Percentiles rank a stretch among this genome's conserved stretches.
Conservation (phyloP, 2,113 vertebrate species). For the Columbina picui region DNA sequence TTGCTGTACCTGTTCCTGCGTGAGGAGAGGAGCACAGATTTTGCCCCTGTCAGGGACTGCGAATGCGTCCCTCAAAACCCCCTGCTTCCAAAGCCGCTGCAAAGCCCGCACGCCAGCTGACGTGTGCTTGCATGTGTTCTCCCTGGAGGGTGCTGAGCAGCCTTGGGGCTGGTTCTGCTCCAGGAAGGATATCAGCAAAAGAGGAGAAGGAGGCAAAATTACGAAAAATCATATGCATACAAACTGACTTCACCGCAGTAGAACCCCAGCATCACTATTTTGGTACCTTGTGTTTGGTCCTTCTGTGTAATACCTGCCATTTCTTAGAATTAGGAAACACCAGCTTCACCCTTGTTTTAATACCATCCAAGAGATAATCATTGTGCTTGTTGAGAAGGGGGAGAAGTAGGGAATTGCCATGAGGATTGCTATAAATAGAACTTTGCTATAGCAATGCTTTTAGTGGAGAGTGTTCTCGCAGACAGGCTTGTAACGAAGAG, state of each 20-base stretch:
- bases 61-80: background rate
- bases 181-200: background rate
- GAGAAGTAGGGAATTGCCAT: background rate
- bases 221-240: background rate
- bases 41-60: background rate
- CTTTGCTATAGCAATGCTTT: slow-evolving; percentile 44
- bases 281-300: background rate
- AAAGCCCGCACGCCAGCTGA: background rate
- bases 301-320: background rate
- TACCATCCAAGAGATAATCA: background rate
- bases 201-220: background rate
- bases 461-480: slow-evolving; percentile 21
- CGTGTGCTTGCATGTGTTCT: background rate
- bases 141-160: background rate
- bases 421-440: slow-evolving; percentile 53
- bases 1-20: background rate
- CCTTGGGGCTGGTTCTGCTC: background rate
- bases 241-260: background rate
- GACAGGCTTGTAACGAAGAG: slow-evolving; percentile 37
- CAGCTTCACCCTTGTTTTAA: background rate
- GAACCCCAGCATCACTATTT: background rate
- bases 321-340: background rate
- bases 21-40: background rate
- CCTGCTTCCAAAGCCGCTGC: background rate
- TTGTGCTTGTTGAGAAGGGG: background rate